Conservation (phyloP, 53 echinoderm and acorn worm species). For the Echinarachnius parma region DNA sequence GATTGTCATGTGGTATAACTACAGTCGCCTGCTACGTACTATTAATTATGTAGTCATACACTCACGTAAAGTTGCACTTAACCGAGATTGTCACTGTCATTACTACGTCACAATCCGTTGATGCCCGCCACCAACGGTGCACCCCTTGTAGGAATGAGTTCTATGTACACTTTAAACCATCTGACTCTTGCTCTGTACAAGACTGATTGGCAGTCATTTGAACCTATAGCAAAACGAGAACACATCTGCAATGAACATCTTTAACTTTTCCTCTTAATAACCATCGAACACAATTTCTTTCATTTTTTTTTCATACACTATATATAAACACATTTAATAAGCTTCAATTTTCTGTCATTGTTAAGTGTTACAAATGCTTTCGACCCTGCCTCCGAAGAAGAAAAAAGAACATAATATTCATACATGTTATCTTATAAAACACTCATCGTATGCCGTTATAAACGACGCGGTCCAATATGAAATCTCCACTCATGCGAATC, state of each 20-base stretch:
- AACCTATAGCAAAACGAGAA: conserved; percentile 13
- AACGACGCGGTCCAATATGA: no score
- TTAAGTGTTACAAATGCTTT: conserved; percentile 35
- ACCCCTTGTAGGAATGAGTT: conserved; percentile 41
- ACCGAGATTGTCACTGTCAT: conserved; percentile 24
- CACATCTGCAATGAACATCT: conserved; percentile 11
- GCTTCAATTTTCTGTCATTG: neutral
- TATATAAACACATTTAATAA: conserved; percentile 39
- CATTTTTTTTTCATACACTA: conserved; percentile 37
- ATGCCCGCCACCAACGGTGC: neutral
- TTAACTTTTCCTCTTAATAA: conserved; percentile 8
- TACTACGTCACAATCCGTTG: conserved; percentile 9
- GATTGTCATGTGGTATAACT: no score
- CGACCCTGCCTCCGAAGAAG: conserved; percentile 44
- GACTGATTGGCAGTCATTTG: conserved; percentile 18
- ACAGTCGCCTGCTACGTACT: no score
- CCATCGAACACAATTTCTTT: conserved; percentile 21
- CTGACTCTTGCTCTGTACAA: conserved; percentile 23
- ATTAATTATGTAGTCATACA: no score
- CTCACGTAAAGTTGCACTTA: conserved; percentile 40
- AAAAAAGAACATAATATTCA: no score
- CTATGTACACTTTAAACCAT: conserved; percentile 49
- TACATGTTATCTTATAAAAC: no score
- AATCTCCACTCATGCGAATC: no score
- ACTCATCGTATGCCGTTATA: conserved; percentile 21